Base-by-base conservation (phyloP, 2,797 vertebrate genomes). In the Ctenosaura bakeri region DNA sequence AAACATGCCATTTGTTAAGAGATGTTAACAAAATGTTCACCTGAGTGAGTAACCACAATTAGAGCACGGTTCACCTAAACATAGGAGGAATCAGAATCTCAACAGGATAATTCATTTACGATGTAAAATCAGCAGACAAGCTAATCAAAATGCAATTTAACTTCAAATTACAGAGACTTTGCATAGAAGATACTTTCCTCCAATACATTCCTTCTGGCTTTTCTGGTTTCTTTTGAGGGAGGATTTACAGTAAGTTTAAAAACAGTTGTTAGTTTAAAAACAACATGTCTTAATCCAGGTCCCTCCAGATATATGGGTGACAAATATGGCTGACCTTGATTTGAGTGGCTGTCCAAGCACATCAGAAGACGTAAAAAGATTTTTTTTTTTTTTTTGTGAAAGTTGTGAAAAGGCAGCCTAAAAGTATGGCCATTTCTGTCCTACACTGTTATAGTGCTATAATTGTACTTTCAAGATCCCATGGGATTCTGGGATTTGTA, bases 221-320 rank as follows among this genome's bases (percentile, higher is more conserved):
- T 89, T 81, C 73, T 87, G 2, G 18, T 0, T 59, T 92, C 91
- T 87, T 46, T 0, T 0, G 90, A 87, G 90, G 46, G n/a, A 64
- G 20, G 32, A n/a, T 83, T 66, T 80, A 92, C 82, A 85, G n/a
- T 78, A 93, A 83, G 79, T 38, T 42, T 24, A n/a, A 91, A 90
- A 90, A 8, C 24, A 0, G 78, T 82, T 0, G 8, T 18, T 38
- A 24, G 64, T 26, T 42, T 76, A 6, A 77, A 26, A 46, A 69
- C 26, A 32, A 69, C 8, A 3, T 69, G 12, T 29, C 29, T 69
- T 69, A 3, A 32, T 10, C 29, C 29, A 69, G 8, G 66, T 69
- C 2, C 29, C 9, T 69, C 66, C 66, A 32, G 66, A 69, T 32
- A 69, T 69, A 69, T 69, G 66, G 12, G 10, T 69, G 66, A 69